Evolutionary conservation across 2,888 invertebrate species (phyloP).

Genomic region (Tiliacea citrago): DNA sequence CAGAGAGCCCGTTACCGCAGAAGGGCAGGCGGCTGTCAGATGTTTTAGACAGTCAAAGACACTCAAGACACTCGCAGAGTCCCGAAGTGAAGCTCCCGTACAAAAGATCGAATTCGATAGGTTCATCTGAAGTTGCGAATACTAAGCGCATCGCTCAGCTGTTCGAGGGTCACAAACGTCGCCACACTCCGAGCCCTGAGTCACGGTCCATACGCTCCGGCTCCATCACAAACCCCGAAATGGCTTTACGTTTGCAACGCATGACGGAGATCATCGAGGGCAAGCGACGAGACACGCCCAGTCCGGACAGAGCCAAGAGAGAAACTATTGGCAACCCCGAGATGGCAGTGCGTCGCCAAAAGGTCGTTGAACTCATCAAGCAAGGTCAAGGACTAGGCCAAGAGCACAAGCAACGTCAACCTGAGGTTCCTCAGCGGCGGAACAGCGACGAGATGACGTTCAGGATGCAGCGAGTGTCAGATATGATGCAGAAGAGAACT

Average conservation of each 20-base stretch:
- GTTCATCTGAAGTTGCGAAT: constrained; percentile 74
- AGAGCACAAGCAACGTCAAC: constrained; percentile 71
- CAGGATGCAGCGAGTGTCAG: constrained; percentile 94
- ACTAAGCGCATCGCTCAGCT: constrained; percentile 81
- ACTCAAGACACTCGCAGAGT: constrained; percentile 74
- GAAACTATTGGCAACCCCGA: constrained; percentile 81
- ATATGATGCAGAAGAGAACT: constrained; percentile 94
- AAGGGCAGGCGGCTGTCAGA: constrained; percentile 76
- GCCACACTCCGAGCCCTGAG: constrained; percentile 80
- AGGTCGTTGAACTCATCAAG: constrained; percentile 79
- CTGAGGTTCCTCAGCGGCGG: constrained; percentile 69
- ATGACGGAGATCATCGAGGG: constrained; percentile 85
- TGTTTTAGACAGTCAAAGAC: constrained; percentile 67
- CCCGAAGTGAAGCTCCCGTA: constrained; percentile 69
- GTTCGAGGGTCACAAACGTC: constrained; percentile 79
- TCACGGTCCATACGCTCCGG: constrained; percentile 72
- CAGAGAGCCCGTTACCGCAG: constrained; percentile 67
- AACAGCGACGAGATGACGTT: constrained; percentile 85
- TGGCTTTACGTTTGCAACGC: constrained; percentile 79
- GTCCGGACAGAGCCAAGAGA: constrained; percentile 77
- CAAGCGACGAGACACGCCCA: constrained; percentile 77
- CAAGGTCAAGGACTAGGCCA: constrained; percentile 67
- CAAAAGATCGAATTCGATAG: constrained; percentile 80
- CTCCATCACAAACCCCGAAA: constrained; percentile 77
- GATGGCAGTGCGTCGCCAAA: constrained; percentile 80